Base-by-base conservation (phyloP, 2,888 invertebrate genomes). In the Catocala fraxini region DNA sequence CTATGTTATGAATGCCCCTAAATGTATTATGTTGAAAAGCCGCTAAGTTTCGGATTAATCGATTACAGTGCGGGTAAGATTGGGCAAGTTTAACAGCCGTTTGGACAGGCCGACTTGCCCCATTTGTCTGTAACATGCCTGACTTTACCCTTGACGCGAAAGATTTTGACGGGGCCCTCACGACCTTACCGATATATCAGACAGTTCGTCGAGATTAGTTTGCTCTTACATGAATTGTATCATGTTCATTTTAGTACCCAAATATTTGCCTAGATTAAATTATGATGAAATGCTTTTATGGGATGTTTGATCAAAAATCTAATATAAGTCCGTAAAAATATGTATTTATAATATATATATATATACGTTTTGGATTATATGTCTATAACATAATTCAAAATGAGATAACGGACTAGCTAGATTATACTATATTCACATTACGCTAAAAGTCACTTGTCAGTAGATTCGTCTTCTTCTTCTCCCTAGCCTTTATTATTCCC, bases 1-100 rank as follows among this genome's bases (percentile, higher is more conserved):
- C 84, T 85, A 84, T 83, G 78, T 76, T 80, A 75, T 79, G 77
- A 83, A 81, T 78, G 70, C 69, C 75, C 66, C 75, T 69, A 56
- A 82, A 71, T 73, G 73, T 77, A 81, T 84, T 81, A 79, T 79
- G 79, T 84, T 80, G 80, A 83, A 85, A 83, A 81, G 80, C 79
- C 77, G 48, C 78, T 67, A 86, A 91, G 89, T 89, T 89, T 87
- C 62, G 76, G 84, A 88, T 89, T 89, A 90, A 92, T 91, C 87
- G 88, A 89, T 88, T 83, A 82, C 80, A 79, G 72, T 85, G 82
- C 79, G 87, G 87, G 81, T 73, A 81, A 86, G 85, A 87, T 88
- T 84, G 87, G 84, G 74, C 79, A 88, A 90, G 85, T 92, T 90
- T 75, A 86, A 84, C 82, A 79, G 83, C 81, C 76, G 82, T 80